Evolutionary conservation across 2,888 invertebrate genomes (phyloP).

Genomic region (Sesamia inferens): DNA sequence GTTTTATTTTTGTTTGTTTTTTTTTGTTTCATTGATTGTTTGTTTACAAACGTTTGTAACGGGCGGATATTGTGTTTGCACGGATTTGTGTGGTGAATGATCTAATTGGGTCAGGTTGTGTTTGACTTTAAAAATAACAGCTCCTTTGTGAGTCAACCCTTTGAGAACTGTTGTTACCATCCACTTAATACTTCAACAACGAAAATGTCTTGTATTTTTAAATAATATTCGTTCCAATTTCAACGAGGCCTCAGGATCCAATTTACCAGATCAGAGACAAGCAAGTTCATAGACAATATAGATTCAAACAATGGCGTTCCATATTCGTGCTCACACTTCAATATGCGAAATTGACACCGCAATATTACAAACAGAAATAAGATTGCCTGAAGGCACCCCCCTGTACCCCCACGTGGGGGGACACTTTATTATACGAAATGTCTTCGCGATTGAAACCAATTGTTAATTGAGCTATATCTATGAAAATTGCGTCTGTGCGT

Average conservation of each 20-base stretch:
- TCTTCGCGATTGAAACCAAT: slow-evolving; percentile 90
- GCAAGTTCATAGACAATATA: slow-evolving; percentile 84
- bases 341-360: slow-evolving; percentile 90
- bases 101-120: slow-evolving; percentile 56
- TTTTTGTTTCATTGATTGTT: slow-evolving; percentile 67
- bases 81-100: slow-evolving; percentile 45
- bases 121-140: slow-evolving; percentile 37
- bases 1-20: slow-evolving; percentile 75
- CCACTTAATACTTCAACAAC: slow-evolving; percentile 23
- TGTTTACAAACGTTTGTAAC: slow-evolving; percentile 64
- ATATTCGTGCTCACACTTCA: slow-evolving; percentile 86
- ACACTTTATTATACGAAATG: slow-evolving; percentile 88
- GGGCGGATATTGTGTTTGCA: slow-evolving; percentile 55
- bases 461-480: slow-evolving; percentile 90
- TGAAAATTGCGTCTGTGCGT: slow-evolving; percentile 88
- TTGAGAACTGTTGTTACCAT: slow-evolving; percentile 29
- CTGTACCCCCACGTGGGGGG: slow-evolving; percentile 77
- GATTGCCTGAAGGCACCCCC: slow-evolving; percentile 84
- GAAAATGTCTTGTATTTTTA: slow-evolving; percentile 43
- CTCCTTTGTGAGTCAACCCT: slow-evolving; percentile 28
- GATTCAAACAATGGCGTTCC: slow-evolving; percentile 79
- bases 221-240: slow-evolving; percentile 57
- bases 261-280: slow-evolving; percentile 75
- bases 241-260: slow-evolving; percentile 65
- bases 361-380: slow-evolving; percentile 90